Conservation (phyloP, 2,113 vertebrate species). For the Scortum barcoo region DNA sequence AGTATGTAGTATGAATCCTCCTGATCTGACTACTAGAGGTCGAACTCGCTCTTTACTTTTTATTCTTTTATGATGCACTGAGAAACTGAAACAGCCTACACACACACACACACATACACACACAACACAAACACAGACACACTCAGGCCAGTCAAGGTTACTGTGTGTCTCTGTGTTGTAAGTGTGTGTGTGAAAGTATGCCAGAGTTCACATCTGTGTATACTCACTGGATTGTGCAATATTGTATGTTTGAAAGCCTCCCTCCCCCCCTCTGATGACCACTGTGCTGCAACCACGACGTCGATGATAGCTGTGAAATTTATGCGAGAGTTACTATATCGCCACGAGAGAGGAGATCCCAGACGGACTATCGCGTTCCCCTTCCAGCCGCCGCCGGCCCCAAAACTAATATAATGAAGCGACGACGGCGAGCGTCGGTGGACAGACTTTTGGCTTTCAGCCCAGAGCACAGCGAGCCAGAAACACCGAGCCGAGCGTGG, state of each 20-base stretch:
- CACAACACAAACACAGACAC: not conserved
- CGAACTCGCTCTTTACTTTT: slow-evolving; percentile 20
- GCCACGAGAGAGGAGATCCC: slow-evolving; percentile 18
- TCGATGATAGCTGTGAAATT: slow-evolving; percentile 50
- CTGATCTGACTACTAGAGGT: not conserved
- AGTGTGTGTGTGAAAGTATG: slow-evolving; percentile 49
- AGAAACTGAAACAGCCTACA: not conserved
- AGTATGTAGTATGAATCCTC: too few relatives aligned
- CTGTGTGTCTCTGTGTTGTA: slow-evolving; percentile 28
- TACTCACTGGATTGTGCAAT: slow-evolving; percentile 71
- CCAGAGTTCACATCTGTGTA: slow-evolving; percentile 73
- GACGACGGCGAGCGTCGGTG: slow-evolving; percentile 15
- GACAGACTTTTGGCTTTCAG: slow-evolving; percentile 30
- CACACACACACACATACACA: slow-evolving; percentile 5
- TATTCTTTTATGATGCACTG: slow-evolving; percentile 41
- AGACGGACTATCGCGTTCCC: slow-evolving; percentile 28
- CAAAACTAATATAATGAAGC: slow-evolving; percentile 1
- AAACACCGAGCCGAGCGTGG: slow-evolving; percentile 24
- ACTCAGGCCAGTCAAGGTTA: slow-evolving; percentile 4
- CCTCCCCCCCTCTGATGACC: slow-evolving; percentile 38
- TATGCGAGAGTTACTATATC: slow-evolving; percentile 19
- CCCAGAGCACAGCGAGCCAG: slow-evolving; percentile 13
- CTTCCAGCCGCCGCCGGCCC: not conserved
- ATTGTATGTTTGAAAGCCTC: slow-evolving; percentile 37
- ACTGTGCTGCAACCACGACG: slow-evolving; percentile 28